phyloP scores from a whole-genome alignment of 2,888 invertebrate genomes.

The Lepidochrysops patricia region DNA sequence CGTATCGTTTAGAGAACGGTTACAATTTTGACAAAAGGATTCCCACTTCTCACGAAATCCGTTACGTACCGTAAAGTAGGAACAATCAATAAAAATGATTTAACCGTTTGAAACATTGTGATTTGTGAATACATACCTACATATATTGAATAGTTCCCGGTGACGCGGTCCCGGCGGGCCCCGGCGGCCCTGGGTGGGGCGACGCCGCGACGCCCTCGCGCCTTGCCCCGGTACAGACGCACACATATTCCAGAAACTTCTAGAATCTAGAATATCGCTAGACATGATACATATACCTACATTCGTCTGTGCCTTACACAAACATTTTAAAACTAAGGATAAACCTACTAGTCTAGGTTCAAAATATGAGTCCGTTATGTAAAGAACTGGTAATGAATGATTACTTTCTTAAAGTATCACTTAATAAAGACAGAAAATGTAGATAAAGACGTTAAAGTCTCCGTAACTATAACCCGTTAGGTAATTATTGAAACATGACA shows the following conservation, averaged over 20 bases:
- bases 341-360: too few species aligned
- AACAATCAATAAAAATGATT: slow-evolving; percentile 6
- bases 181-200: not conserved
- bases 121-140: too few species aligned
- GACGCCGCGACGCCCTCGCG: not conserved
- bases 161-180: not conserved
- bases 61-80: not conserved
- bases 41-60: not conserved
- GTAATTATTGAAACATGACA: too few species aligned
- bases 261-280: not conserved
- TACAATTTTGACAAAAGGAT: not conserved
- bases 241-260: not conserved
- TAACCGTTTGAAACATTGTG: slow-evolving; percentile 11
- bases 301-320: too few species aligned
- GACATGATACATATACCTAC: not conserved
- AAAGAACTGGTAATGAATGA: too few species aligned
- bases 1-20: not conserved
- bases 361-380: too few species aligned
- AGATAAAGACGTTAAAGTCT: too few species aligned
- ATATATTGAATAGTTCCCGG: slow-evolving; percentile 16
- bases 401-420: too few species aligned
- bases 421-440: too few species aligned
- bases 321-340: too few species aligned
- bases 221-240: not conserved
- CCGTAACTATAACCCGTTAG: too few species aligned